Evolutionary conservation across 2,888 invertebrate species (phyloP).

Genomic region (Caenorhabditis afra): DNA sequence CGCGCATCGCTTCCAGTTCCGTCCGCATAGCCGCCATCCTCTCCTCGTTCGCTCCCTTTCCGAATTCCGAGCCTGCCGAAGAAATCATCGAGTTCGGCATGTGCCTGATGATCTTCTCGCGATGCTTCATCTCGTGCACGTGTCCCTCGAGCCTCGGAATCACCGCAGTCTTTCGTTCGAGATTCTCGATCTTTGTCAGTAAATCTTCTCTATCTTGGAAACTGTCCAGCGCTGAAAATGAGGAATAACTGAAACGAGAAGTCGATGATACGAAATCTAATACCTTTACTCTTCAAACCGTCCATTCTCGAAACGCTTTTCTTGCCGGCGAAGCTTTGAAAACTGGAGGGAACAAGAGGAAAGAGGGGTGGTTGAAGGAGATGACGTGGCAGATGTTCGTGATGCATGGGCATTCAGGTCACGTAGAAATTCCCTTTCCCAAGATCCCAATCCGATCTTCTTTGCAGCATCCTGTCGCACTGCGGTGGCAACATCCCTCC

Average conservation of each 20-base stretch:
- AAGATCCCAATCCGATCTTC: neutral
- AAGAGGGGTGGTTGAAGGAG: too few species aligned
- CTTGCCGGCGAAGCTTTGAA: too few species aligned
- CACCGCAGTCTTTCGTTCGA: conserved; percentile 19
- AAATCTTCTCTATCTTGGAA: conserved; percentile 14
- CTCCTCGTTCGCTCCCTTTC: conserved; percentile 6
- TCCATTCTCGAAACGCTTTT: neutral
- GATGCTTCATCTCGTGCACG: conserved; percentile 29
- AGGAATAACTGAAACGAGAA: too few species aligned
- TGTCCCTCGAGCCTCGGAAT: conserved; percentile 25
- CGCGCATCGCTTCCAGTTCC: conserved; percentile 6
- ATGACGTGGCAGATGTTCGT: too few species aligned
- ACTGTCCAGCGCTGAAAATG: conserved; percentile 6
- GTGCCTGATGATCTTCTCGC: conserved; percentile 10
- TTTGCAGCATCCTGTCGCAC: conserved; percentile 87
- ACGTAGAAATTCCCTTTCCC: neutral
- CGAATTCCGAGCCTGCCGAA: neutral
- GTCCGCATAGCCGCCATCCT: conserved; percentile 1
- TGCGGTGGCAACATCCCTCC: conserved; percentile 92
- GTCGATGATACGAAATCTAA: neutral
- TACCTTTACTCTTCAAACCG: conserved; percentile 23
- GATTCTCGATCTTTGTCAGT: conserved; percentile 16
- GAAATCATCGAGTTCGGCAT: neutral
- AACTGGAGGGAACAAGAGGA: too few species aligned
- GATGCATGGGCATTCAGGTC: too few species aligned